Base-by-base conservation (phyloP, 2,797 vertebrate species). In the Bryconaethiops microstoma region DNA sequence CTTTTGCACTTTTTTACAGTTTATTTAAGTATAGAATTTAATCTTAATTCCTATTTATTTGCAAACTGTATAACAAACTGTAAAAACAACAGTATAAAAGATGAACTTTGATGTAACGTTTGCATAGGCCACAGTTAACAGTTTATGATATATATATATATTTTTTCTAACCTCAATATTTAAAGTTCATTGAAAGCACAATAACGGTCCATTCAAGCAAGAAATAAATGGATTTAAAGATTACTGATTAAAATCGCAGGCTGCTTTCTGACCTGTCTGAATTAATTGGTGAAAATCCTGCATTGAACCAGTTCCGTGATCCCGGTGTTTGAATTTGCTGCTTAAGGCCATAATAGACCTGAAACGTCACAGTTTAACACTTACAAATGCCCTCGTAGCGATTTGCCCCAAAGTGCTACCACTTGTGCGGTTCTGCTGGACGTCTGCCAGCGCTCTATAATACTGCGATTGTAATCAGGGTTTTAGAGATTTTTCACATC, bases 211-310 rank as follows among this genome's bases (percentile, higher is more conserved):
- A 54, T n/a, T 29, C 45, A 68, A 13, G 7, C 17, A 45, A 19
- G 45, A 70, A 25, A 45, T 45, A 40, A 25, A 52, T 16, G 21
- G 45, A 54, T 55, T 72, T 17, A 10, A 29, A 39, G 25, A 73
- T 16, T 52, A 23, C 55, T 17, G 50, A 8, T 10, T 39, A 39
- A 57, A 72, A 57, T 14, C 16, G n/a, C 21, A 52, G 70, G 17
- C 50, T 55, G 70, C 25, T 73, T 40, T 39, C 16, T 25, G 16
- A 50, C 48, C 21, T 21, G 39, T 68, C 40, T 16, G n/a, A 72
- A 55, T 35, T 35, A 72, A 57, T n/a, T 19, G 42, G 45, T 69
- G n/a, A 69, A 69, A 69, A 69, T 69, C 67, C 21, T 5, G 45
- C 67, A 48, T 50, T 69, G 50, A 69, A 69, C 40, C 45, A 69